Evolutionary conservation across 2,888 invertebrate species (phyloP), one percentile per base, ranked within the genome.

Genomic region (Heteromurus nitidus): DNA sequence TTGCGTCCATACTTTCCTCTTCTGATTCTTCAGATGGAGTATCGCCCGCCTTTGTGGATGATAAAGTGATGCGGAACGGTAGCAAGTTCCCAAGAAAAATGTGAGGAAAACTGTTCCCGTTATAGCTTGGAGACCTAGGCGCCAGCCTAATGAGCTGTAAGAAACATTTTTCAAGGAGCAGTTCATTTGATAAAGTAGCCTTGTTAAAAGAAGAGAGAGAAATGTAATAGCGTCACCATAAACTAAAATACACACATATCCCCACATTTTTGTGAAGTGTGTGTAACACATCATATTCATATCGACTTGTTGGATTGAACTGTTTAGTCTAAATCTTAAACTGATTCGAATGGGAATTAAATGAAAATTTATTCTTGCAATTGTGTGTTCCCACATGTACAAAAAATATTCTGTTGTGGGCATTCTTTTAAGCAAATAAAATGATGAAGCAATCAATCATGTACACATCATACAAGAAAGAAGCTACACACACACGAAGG

Each of bases 31-130:
- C 88, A 96, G 92, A 89, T 96, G 96, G 47, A 96, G 91, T 87
- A 96, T 96, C 80, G 95, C 96, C 82, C 95, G 91, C 80, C 96
- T 90, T 89, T 96, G 95, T 0, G 96, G 96, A 89, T 96, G 96
- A 90, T 96, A 96, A 3, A 96, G 91, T 0, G 95, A 95, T 0
- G 96, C 95, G 5, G 95, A 95, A 31, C 96, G 93, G 90, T 96
- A 96, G 90, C 95, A 95, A 1, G 95, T 95, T 70, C 95, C 95
- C 31, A 96, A 91, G 88, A 96, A 93, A 89, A 96, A 95, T 0
- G 95, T 95, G 60, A 94, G 91, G 87, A 95, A 94, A 53, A 96
- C 93, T n/a, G 94, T 93, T 55, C 94, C 95, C n/a, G 96, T 95
- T 47, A 96, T 93, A 36, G 94, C 94, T 90, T 96, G 96, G 30